These are phyloP conservation scores for Planiliza haematocheilus DNA, from an alignment of 2,113 vertebrate species.

Conservation along the genomic window DNA sequence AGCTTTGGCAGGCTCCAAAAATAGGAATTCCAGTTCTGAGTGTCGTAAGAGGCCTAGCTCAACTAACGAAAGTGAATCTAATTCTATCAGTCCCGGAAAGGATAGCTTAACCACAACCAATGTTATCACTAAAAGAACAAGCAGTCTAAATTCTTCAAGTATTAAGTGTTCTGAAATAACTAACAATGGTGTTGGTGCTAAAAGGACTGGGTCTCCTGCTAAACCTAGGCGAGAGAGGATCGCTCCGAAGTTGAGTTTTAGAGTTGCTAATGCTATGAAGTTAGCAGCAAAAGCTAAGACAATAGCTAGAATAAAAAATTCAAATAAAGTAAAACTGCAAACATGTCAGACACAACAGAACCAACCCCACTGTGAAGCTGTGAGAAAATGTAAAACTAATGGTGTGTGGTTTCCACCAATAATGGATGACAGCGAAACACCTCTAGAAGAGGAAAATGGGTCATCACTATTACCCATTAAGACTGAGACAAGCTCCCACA, in stretches of 20 bases:
- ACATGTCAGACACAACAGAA: background rate
- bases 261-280: constrained; percentile 14
- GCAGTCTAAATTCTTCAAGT: too few relatives aligned
- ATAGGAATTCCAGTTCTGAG: background rate
- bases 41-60: background rate
- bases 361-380: background rate
- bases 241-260: background rate
- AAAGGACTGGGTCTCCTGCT: background rate
- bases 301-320: background rate
- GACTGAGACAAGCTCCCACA: constrained; percentile 5
- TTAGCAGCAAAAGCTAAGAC: constrained; percentile 24
- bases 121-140: too few relatives aligned
- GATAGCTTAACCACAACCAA: too few relatives aligned
- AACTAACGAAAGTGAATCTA: background rate
- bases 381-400: constrained; percentile 22
- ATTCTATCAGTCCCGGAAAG: too few relatives aligned
- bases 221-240: constrained; percentile 32
- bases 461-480: background rate
- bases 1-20: background rate
- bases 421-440: background rate
- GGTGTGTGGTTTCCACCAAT: constrained; percentile 60
- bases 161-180: background rate
- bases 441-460: background rate
- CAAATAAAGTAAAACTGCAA: constrained; percentile 1
- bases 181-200: background rate